Evolutionary conservation across 2,113 vertebrate genomes (phyloP).

Genomic region (Pongo abelii): DNA sequence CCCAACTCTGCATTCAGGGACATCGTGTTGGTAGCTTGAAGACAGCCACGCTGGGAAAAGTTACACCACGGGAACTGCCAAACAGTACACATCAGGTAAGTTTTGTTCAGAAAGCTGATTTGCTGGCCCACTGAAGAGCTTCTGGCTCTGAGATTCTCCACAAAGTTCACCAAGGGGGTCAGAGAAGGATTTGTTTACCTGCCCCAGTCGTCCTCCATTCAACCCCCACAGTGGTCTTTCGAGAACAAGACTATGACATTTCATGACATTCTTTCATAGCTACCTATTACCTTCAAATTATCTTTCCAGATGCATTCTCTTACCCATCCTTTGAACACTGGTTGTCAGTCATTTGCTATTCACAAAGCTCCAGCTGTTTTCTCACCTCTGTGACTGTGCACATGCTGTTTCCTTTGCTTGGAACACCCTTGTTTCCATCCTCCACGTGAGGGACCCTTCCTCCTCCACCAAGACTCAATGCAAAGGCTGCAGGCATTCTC

Average conservation of each 20-base stretch:
- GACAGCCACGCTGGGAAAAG: not conserved
- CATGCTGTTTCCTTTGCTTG: not conserved
- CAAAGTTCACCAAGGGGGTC: not conserved
- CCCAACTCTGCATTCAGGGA: not conserved
- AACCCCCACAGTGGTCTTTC: not conserved
- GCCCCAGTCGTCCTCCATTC: not conserved
- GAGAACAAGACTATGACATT: not conserved
- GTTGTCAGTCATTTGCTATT: not conserved
- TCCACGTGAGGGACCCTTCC: not conserved
- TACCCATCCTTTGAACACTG: too few relatives aligned
- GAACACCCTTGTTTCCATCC: not conserved
- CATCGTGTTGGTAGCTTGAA: not conserved
- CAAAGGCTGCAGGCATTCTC: not conserved
- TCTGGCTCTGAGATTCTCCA: not conserved
- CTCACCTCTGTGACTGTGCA: not conserved
- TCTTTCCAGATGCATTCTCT: not conserved
- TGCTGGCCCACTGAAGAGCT: not conserved
- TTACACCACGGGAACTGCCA: not conserved
- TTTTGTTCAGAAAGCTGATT: not conserved
- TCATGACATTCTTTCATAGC: not conserved
- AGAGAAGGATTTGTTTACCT: not conserved
- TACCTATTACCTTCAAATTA: not conserved
- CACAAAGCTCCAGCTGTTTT: not conserved
- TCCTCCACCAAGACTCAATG: not conserved
- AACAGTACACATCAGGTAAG: not conserved